Conservation (phyloP, 2,113 vertebrate genomes). For the Ceuthmochares aereus region DNA sequence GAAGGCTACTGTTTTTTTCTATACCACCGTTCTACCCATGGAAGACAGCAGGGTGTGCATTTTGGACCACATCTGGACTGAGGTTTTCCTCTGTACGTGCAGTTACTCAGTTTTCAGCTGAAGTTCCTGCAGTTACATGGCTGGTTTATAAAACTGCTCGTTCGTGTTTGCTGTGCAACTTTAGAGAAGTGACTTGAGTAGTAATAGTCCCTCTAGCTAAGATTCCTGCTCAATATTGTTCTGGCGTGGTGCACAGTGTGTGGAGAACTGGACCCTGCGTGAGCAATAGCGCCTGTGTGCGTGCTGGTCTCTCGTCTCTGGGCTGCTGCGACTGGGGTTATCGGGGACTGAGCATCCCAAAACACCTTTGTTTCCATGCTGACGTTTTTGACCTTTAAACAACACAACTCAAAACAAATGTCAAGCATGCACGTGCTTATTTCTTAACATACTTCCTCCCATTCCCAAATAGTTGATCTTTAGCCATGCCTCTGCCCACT, state of each 20-base stretch:
- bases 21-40: too few species aligned
- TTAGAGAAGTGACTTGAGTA: not conserved
- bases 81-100: not conserved
- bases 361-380: not conserved
- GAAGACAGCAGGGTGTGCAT: rapidly evolving
- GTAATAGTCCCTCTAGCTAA: not conserved
- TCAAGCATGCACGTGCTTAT: not conserved
- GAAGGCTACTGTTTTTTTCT: not conserved
- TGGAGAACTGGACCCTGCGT: not conserved
- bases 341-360: rapidly evolving
- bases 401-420: rapidly evolving
- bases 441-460: not conserved
- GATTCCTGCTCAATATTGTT: not conserved
- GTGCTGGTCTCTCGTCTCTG: not conserved
- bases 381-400: not conserved
- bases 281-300: rapidly evolving
- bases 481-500: not conserved
- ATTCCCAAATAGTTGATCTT: not conserved
- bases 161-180: not conserved
- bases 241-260: rapidly evolving
- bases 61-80: not conserved
- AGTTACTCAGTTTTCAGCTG: not conserved
- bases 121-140: not conserved
- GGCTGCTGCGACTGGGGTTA: rapidly evolving
- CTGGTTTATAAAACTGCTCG: not conserved